phyloP scores from a whole-genome alignment of 2,888 invertebrate genomes.

The Nymphalis urticae region DNA sequence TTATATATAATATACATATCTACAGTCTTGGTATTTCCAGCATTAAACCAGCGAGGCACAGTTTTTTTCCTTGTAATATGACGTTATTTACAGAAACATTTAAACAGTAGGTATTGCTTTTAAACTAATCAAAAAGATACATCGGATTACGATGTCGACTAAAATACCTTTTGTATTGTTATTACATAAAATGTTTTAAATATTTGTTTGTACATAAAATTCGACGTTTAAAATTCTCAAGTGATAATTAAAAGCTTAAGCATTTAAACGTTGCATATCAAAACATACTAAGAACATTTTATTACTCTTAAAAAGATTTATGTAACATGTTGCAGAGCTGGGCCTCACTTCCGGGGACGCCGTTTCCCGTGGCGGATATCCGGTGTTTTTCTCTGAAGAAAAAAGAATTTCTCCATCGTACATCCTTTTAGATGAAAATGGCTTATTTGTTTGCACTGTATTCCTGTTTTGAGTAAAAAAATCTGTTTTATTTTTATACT shows the following conservation, averaged over 20 bases:
- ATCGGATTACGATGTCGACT: too few relatives aligned
- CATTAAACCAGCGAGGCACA: too few relatives aligned
- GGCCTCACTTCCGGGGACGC: constrained; percentile 36
- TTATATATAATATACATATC: too few relatives aligned
- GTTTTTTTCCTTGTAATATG: too few relatives aligned
- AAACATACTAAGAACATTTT: constrained; percentile 8
- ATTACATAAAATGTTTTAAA: too few relatives aligned
- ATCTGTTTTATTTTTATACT: too few relatives aligned
- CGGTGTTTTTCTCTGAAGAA: constrained; percentile 59
- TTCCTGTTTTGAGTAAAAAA: too few relatives aligned
- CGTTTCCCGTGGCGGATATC: constrained; percentile 59
- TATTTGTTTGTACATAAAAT: background rate
- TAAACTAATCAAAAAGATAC: too few relatives aligned
- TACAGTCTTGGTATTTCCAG: too few relatives aligned
- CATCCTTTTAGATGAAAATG: constrained; percentile 2
- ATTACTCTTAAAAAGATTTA: constrained; percentile 62
- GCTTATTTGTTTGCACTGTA: background rate
- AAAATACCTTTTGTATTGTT: too few relatives aligned
- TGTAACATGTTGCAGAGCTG: constrained; percentile 46
- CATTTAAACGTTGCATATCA: background rate
- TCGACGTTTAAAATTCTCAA: background rate
- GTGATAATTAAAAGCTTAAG: background rate
- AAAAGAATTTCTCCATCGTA: constrained; percentile 39
- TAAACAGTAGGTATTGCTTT: too few relatives aligned
- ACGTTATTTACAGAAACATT: too few relatives aligned